Evolutionary conservation across 2,797 vertebrate genomes (phyloP), one percentile per base, ranked within the genome.

Genomic region (Scarus forsteni): DNA sequence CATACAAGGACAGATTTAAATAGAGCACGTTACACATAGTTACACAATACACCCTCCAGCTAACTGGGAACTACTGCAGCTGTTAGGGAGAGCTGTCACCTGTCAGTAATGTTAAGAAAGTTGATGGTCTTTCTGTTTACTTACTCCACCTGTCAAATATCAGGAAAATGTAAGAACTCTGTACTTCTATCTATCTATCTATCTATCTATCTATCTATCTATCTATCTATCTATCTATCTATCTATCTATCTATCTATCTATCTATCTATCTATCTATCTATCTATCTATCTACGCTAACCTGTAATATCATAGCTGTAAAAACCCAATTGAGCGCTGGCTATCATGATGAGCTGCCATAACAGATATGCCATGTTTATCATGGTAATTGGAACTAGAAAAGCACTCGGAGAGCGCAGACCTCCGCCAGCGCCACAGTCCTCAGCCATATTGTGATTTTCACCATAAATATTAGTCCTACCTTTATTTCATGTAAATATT

Each of bases 81-180:
- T 72, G 6, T 79, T 72, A 87, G 63, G 62, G 62, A 69, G 39
- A 73, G 42, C 48, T 73, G 70, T 80, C 75, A 81, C 50, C 57
- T 82, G 70, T 70, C 63, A 79, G 63, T 77, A 68, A 75, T 34
- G 52, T 66, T 19, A 60, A 39, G 44, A 61, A 65, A 73, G 44
- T 49, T 45, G 35, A 38, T 48, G 69, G 80, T 73, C 64, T 78
- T 70, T 81, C 55, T 60, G 69, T 87, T 76, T 81, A 43, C 58
- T 80, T 79, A 74, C 65, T 36, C 58, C 49, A 19, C 40, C 68
- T 39, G 3, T 39, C 38, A 39, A 7, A 39, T 39, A 10, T 10
- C 38, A 39, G 38, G 38, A 38, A 66, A 57, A 12, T 65, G 49
- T 10, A 35, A 57, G 36, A 19, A 46, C 36, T 35, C n/a, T n/a